Base-by-base conservation (phyloP, 2,888 invertebrate species). In the Erebia aethiops region DNA sequence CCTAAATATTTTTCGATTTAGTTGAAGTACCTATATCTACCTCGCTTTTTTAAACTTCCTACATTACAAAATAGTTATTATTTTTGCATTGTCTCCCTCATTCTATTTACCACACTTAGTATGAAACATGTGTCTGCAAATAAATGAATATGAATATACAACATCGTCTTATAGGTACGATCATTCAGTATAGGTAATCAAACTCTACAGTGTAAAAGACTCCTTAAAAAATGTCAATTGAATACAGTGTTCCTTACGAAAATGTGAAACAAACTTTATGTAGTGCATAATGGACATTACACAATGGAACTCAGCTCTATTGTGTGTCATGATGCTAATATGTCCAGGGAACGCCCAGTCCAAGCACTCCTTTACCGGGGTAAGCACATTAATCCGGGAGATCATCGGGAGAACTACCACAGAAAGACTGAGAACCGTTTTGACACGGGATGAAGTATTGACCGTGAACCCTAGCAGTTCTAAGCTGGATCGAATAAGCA, bases 351-450 rank as follows among this genome's bases (percentile, higher is more conserved):
- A 78, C 51, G 80, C 80, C 9, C 76, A 76, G 11, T 74, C 78
- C 0, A 82, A 79, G n/a, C 79, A 80, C 0, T 73, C 87, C 0
- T 67, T 86, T 14, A 81, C 84, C 0, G 82, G 80, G n/a, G 79
- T 81, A 71, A 82, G 80, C 60, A 79, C 82, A 1, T 77, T 87
- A n/a, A 80, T 86, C 13, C 82, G 87, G 49, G 84, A 79, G 41
- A 77, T 85, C 49, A 76, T 86, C 26, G 82, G 81, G 7, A 76
- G 78, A 13, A 75, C 78, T 2, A 74, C 75, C 3, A 71, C 72
- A 1, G 69, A 69, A 4, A 49, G 60, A 21, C 21, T 67, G 41
- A 52, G 66, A 35, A 71, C 70, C 3, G 58, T 18, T 13, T 8
- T 26, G 49, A 43, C 21, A 10, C 14, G 69, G 49, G 70, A 60